phyloP scores from a whole-genome alignment of 2,888 invertebrate species.

The Caenorhabditis parvicauda region DNA sequence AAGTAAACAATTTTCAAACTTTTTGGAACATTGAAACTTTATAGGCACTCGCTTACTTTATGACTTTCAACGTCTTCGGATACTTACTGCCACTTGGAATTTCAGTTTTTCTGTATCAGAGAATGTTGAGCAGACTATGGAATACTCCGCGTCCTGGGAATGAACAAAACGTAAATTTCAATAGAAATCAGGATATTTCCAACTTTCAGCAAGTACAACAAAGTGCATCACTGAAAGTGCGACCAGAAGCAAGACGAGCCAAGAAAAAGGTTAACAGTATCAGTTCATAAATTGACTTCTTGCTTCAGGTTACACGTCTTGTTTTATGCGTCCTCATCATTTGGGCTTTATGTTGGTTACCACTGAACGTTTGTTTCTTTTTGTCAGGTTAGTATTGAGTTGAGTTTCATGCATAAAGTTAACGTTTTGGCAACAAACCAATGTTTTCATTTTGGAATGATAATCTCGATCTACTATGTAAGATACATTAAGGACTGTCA shows the following conservation, averaged over 20 bases:
- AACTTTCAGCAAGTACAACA: constrained; percentile 3
- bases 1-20: constrained; percentile 19
- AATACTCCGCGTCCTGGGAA: constrained; percentile 62
- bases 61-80: constrained; percentile 82
- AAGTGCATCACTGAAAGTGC: constrained; percentile 34
- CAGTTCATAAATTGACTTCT: not conserved
- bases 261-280: constrained; percentile 41
- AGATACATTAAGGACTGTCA: constrained; percentile 41
- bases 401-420: too few relatives aligned
- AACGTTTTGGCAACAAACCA: not conserved
- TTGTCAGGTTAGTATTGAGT: constrained; percentile 48
- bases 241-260: constrained; percentile 53
- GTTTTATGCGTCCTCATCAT: constrained; percentile 74
- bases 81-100: constrained; percentile 83
- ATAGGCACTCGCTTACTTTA: constrained; percentile 66
- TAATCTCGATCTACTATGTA: not conserved
- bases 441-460: not conserved
- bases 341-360: constrained; percentile 90
- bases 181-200: not conserved
- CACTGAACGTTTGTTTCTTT: constrained; percentile 76
- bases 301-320: constrained; percentile 76
- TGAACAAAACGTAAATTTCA: constrained; percentile 3
- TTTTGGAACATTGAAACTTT: not conserved
- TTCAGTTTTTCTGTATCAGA: constrained; percentile 82
- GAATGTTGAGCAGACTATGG: constrained; percentile 85